Percentiles rank a stretch among this genome's conserved stretches.
Evolutionary conservation across 2,888 invertebrate species (phyloP).

Genomic region (Molorchus minor): DNA sequence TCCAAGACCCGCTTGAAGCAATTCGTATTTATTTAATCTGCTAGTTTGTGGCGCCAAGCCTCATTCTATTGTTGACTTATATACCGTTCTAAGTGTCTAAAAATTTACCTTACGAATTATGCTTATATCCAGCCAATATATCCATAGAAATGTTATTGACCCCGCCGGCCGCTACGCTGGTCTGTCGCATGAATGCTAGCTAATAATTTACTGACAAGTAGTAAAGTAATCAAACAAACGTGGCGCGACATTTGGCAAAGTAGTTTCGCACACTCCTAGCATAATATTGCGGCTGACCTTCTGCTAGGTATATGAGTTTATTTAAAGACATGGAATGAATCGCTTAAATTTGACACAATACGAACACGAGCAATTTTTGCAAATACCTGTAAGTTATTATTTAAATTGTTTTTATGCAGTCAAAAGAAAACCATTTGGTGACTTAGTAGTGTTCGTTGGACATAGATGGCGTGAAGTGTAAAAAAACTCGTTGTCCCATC

Average conservation of each 20-base stretch:
- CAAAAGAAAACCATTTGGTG: too few species aligned
- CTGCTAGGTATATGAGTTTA: not conserved
- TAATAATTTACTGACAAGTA: slow-evolving; percentile 10
- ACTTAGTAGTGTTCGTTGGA: too few species aligned
- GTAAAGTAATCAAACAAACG: slow-evolving; percentile 5
- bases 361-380: too few species aligned
- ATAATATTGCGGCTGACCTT: slow-evolving; percentile 3
- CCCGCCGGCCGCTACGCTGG: too few species aligned
- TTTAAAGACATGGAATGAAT: too few species aligned
- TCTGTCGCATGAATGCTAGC: slow-evolving; percentile 6
- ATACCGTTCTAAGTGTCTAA: not conserved
- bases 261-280: not conserved
- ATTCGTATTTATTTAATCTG: too few species aligned
- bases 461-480: too few species aligned
- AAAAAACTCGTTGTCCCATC: too few species aligned
- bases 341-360: too few species aligned
- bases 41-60: not conserved
- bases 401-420: too few species aligned
- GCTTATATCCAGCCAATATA: slow-evolving; percentile 1
- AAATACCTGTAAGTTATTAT: too few species aligned
- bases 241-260: slow-evolving; percentile 2
- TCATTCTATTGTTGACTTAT: not conserved
- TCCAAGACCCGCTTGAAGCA: too few species aligned
- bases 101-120: not conserved
- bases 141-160: slow-evolving; percentile 4